phyloP scores from a whole-genome alignment of 2,888 invertebrate genomes.

The Rhingia rostrata region DNA sequence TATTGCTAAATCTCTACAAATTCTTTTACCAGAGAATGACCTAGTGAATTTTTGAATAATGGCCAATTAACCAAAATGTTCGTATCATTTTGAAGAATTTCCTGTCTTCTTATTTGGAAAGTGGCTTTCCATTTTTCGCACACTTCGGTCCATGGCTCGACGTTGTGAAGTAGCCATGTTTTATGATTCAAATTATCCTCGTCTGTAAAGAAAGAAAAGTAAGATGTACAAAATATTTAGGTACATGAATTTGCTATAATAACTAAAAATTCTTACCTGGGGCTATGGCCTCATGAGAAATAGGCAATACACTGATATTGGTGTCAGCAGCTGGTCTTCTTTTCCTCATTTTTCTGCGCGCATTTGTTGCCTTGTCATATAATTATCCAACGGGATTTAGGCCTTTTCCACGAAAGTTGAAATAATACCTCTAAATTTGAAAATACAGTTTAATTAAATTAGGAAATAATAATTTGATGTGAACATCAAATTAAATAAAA shows the following conservation, averaged over 20 bases:
- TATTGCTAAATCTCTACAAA: background rate
- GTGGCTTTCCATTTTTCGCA: constrained; percentile 35
- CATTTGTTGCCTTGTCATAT: background rate
- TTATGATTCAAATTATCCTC: constrained; percentile 11
- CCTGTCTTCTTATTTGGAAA: constrained; percentile 21
- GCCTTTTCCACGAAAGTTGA: background rate
- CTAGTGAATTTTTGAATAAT: constrained; percentile 11
- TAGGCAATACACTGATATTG: background rate
- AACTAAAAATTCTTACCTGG: background rate
- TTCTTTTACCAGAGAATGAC: background rate
- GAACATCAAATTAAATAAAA: no score
- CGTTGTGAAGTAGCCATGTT: constrained; percentile 35
- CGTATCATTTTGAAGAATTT: constrained; percentile 18
- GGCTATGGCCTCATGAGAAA: background rate
- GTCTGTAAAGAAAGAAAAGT: background rate
- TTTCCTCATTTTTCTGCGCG: background rate
- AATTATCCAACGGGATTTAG: background rate
- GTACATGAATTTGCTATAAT: background rate
- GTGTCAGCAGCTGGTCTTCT: background rate
- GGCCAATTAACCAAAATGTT: constrained; percentile 37
- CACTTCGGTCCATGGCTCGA: constrained; percentile 37
- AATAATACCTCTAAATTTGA: background rate
- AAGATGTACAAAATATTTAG: background rate
- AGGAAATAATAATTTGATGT: background rate
- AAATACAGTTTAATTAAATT: background rate